Evolutionary conservation across 2,797 vertebrate genomes (phyloP), one percentile per base, ranked within the genome.

Genomic region (Myotis pilosus): DNA sequence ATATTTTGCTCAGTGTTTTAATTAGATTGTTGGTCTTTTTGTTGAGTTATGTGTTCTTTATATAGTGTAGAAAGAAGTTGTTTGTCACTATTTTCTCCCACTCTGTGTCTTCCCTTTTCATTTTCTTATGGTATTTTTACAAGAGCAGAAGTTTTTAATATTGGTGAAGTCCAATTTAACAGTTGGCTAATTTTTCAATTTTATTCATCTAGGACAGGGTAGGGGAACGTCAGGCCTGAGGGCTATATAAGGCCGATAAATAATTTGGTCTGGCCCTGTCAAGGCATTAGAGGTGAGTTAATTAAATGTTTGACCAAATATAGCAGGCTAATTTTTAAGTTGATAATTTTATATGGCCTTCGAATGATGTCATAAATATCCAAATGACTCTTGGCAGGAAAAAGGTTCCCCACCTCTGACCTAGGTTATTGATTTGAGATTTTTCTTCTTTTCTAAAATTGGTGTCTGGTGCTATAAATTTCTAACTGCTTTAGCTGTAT

Each of bases 1-100:
- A 64, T 47, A 33, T 79, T 60, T 87, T 80, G 53, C 64, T 92
- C 72, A 78, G 1, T 49, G 41, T 80, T 80, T 62, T 87, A 33
- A 62, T 85, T 64, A 47, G 44, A 41, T 81, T 81, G 2, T 64
- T 64, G n/a, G 41, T 51, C 33, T 72, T 92, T 41, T 92, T 79
- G 33, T 92, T 87, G 53, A 79, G 72, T 92, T 85, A 33, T 71
- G n/a, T 72, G 20, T 85, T 87, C 75, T 62, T 72, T 80, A 62
- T 28, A 41, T 72, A 71, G 20, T 62, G 41, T 87, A n/a, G 16
- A 80, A 92, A 92, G 62, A 60, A 79, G 41, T 84, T 33, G 11
- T 33, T 92, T 92, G 81, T 85, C 49, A 60, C 6, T 85, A 69
- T 69, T 69, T 85, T 92, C 62, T 92, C 9, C 19, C 53, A 38